A percentile compares a stretch with the other conserved stretches of the same genome.
phyloP scores from a whole-genome alignment of 1,140 invertebrate species.

The Bradysia coprophila region DNA sequence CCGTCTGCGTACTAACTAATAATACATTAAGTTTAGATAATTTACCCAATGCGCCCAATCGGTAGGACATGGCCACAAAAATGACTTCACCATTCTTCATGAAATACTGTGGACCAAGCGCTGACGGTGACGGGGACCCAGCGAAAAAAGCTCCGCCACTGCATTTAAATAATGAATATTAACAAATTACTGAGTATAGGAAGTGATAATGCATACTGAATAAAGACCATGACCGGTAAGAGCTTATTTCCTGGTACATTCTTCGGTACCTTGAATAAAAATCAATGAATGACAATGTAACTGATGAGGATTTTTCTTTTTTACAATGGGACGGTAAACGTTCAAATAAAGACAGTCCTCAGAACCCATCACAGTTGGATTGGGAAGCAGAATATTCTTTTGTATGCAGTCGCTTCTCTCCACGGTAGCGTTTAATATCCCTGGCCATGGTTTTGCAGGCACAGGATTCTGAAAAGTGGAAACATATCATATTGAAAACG shows the following conservation, averaged over 20 bases:
- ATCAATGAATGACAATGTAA: too few relatives aligned
- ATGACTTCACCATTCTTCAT: conserved; percentile 19
- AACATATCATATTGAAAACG: background rate
- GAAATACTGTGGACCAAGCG: conserved; percentile 24
- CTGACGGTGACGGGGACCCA: conserved; percentile 14
- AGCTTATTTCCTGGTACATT: conserved; percentile 1
- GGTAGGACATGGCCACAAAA: conserved; percentile 16
- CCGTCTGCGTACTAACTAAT: background rate
- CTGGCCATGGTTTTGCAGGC: conserved; percentile 9
- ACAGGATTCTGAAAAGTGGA: conserved; percentile 13
- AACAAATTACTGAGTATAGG: too few relatives aligned
- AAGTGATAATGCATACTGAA: too few relatives aligned
- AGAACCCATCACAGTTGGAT: conserved; percentile 12
- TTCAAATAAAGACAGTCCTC: conserved; percentile 45
- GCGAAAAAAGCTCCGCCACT: conserved; percentile 27
- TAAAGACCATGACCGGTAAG: conserved; percentile 26
- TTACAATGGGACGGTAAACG: conserved; percentile 39
- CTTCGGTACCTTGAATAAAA: background rate
- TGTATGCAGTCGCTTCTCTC: conserved; percentile 17
- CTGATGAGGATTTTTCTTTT: too few relatives aligned
- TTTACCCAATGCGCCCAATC: conserved; percentile 18
- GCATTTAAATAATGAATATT: too few relatives aligned
- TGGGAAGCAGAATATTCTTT: conserved; percentile 19
- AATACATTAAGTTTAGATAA: background rate
- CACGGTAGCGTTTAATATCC: conserved; percentile 12